Percentiles rank a stretch among this genome's conserved stretches.
Evolutionary conservation across 2,113 vertebrate species (phyloP).

Genomic region (human (Homo sapiens)): DNA sequence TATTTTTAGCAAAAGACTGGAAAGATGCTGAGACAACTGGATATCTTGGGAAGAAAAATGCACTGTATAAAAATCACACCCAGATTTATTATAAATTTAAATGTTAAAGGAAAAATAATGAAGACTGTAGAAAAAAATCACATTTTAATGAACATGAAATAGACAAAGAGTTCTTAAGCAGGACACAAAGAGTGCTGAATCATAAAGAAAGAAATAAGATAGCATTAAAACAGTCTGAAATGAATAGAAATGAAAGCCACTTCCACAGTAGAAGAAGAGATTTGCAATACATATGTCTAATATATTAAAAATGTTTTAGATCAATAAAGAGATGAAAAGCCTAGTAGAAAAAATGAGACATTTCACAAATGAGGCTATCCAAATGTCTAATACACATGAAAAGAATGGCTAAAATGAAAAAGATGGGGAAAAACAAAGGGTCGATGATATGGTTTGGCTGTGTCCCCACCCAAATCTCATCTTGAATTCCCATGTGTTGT

Average conservation of each 20-base stretch:
- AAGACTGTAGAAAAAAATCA: neutral
- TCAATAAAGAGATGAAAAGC: neutral
- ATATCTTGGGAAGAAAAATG: neutral
- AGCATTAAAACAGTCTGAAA: neutral
- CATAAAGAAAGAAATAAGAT: neutral
- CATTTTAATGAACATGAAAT: neutral
- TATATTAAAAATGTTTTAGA: neutral
- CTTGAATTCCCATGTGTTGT: no score
- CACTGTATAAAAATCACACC: neutral
- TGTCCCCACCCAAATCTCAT: no score
- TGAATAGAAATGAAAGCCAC: neutral
- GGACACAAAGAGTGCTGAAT: neutral
- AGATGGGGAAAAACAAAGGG: accelerated
- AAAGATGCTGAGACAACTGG: neutral
- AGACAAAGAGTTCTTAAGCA: neutral
- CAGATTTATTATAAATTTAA: neutral
- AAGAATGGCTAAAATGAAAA: no score
- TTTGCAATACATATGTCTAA: no score
- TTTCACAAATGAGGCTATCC: accelerated
- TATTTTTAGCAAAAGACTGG: neutral
- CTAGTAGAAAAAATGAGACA: neutral
- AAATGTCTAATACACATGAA: accelerated
- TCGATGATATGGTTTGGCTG: no score
- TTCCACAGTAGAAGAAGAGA: neutral
- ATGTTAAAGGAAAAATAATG: neutral